Conservation (phyloP, 1,140 invertebrate genomes). For the Rhagoletis zephyria region DNA sequence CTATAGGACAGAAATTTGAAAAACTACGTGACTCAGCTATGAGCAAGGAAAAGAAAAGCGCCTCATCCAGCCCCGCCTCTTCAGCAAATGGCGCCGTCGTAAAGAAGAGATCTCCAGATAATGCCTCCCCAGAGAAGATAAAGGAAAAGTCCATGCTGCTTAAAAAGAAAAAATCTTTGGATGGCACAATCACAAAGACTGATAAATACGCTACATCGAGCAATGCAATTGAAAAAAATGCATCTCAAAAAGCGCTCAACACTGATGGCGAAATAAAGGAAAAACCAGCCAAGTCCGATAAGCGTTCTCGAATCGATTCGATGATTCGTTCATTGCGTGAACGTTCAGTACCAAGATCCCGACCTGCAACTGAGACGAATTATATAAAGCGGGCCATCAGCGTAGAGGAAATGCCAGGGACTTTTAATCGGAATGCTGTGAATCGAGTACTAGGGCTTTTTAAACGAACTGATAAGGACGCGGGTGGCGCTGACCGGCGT, state of each 20-base stretch:
- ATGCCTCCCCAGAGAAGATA: conserved; percentile 52
- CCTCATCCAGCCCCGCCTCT: conserved; percentile 21
- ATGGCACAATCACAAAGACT: conserved; percentile 25
- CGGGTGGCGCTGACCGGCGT: conserved; percentile 61
- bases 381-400: conserved; percentile 82
- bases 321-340: conserved; percentile 77
- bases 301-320: conserved; percentile 74
- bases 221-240: conserved; percentile 8
- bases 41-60: conserved; percentile 68
- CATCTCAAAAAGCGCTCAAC: neutral
- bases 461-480: conserved; percentile 79
- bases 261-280: conserved; percentile 53
- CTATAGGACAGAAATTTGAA: conserved; percentile 80
- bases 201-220: conserved; percentile 16
- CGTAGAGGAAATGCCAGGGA: conserved; percentile 78
- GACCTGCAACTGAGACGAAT: conserved; percentile 76
- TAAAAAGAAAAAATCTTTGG: conserved; percentile 62
- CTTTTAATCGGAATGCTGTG: conserved; percentile 77
- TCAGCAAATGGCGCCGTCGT: conserved; percentile 6
- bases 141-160: conserved; percentile 56
- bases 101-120: conserved; percentile 50
- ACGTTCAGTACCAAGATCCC: conserved; percentile 77
- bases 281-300: conserved; percentile 66
- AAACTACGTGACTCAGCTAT: conserved; percentile 75
- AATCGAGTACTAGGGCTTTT: conserved; percentile 82